Conservation (phyloP, 2,797 vertebrate species). For the Anableps anableps region DNA sequence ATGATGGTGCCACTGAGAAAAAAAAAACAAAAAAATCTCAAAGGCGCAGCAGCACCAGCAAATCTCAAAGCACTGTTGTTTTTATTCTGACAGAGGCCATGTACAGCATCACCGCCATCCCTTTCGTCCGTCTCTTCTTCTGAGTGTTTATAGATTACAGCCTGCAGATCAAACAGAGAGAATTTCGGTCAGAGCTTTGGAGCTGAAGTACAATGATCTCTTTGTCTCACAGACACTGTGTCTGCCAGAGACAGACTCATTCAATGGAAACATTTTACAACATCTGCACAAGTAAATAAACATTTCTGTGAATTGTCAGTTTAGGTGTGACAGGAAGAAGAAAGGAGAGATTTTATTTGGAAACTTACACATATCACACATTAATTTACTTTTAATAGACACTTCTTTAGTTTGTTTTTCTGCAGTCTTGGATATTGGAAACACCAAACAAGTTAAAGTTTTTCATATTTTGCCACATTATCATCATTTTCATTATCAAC, state of each 20-base stretch:
- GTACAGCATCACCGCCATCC: slow-evolving; percentile 68
- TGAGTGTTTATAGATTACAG: slow-evolving; percentile 69
- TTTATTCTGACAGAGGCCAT: slow-evolving; percentile 76
- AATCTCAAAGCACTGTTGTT: slow-evolving; percentile 69
- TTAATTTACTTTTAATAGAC: not conserved
- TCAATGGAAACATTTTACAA: slow-evolving; percentile 36
- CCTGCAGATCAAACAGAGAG: slow-evolving; percentile 81
- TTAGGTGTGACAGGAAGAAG: slow-evolving; percentile 8
- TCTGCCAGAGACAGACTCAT: slow-evolving; percentile 48
- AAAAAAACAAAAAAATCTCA: slow-evolving; percentile 7
- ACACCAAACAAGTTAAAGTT: not conserved
- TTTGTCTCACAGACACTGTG: slow-evolving; percentile 61
- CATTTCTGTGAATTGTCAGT: slow-evolving; percentile 38
- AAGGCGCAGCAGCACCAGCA: slow-evolving; percentile 55
- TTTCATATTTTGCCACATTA: not conserved
- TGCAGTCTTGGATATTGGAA: not conserved
- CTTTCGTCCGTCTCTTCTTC: slow-evolving; percentile 52
- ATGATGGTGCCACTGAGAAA: slow-evolving; percentile 18
- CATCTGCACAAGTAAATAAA: slow-evolving; percentile 40
- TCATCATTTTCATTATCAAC: not conserved
- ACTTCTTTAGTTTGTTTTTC: not conserved
- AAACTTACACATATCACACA: slow-evolving; percentile 6
- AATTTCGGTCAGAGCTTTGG: slow-evolving; percentile 67
- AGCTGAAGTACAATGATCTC: slow-evolving; percentile 60
- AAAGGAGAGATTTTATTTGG: slow-evolving; percentile 7